phyloP scores from a whole-genome alignment of 2,888 invertebrate genomes.

The Ecdyonurus torrentis region DNA sequence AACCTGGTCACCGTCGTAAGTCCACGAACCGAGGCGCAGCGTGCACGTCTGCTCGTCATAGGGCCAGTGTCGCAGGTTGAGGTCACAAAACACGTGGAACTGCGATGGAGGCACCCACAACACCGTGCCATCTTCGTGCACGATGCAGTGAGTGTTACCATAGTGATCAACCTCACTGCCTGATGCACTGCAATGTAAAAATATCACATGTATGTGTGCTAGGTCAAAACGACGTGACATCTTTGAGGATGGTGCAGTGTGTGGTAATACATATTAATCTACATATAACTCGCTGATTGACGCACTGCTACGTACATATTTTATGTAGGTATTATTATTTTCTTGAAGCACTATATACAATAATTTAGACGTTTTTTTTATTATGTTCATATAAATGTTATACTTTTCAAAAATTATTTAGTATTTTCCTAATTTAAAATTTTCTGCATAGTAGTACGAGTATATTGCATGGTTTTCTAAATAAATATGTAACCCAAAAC shows the following conservation, averaged over 20 bases:
- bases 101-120: conserved; percentile 52
- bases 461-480: neutral
- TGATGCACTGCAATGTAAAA: conserved; percentile 31
- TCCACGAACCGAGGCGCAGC: conserved; percentile 58
- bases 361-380: too few species aligned
- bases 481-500: too few species aligned
- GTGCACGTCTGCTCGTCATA: conserved; percentile 48
- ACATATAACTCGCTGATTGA: neutral
- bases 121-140: conserved; percentile 33
- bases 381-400: too few species aligned
- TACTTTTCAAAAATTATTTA: too few species aligned
- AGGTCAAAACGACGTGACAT: too few species aligned
- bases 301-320: too few species aligned
- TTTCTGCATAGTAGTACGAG: too few species aligned
- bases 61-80: conserved; percentile 57
- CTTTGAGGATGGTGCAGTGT: neutral
- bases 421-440: neutral
- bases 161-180: conserved; percentile 40
- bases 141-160: conserved; percentile 36
- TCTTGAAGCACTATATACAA: too few species aligned
- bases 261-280: neutral
- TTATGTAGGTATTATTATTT: neutral
- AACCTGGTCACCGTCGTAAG: conserved; percentile 41
- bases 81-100: conserved; percentile 43
- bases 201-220: neutral